A percentile compares a stretch with the other conserved stretches of the same genome.
Conservation (phyloP, 1,140 invertebrate species). For the Caenorhabditis briggsae region DNA sequence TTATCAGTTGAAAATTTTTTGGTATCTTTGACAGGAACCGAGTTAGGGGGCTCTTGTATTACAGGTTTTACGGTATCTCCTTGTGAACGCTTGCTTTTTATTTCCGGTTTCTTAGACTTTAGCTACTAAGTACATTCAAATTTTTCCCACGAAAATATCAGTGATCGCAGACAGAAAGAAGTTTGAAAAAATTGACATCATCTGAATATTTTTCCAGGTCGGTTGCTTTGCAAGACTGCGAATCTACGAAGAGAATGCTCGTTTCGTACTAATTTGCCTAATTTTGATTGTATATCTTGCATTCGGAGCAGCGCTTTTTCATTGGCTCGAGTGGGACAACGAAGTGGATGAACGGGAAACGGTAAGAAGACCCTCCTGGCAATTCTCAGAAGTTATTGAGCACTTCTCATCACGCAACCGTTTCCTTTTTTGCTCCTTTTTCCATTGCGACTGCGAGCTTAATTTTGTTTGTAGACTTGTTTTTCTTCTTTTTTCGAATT, state of each 20-base stretch:
- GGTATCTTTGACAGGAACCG: too few species aligned
- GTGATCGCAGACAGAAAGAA: background rate
- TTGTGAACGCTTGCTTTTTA: too few species aligned
- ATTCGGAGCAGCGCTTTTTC: slow-evolving; percentile 57
- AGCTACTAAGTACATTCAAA: too few species aligned
- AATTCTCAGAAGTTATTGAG: background rate
- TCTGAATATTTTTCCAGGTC: slow-evolving; percentile 44
- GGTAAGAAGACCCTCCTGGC: slow-evolving; percentile 17
- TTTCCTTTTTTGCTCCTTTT: background rate
- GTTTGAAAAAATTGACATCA: background rate
- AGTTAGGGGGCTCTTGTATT: too few species aligned
- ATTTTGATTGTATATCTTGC: slow-evolving; percentile 56
- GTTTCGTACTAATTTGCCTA: slow-evolving; percentile 54
- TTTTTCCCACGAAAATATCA: background rate
- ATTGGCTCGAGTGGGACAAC: slow-evolving; percentile 48
- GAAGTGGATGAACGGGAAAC: slow-evolving; percentile 58
- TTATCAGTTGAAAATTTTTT: too few species aligned
- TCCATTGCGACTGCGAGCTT: background rate
- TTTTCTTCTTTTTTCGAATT: slow-evolving; percentile 4
- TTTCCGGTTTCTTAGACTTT: too few species aligned
- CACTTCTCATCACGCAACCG: slow-evolving; percentile 32
- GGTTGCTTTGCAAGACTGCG: slow-evolving; percentile 61
- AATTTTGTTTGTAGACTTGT: slow-evolving; percentile 4
- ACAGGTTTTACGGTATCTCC: too few species aligned
- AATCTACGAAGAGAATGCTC: slow-evolving; percentile 64